These are phyloP conservation scores for Euplagia quadripunctaria DNA, from an alignment of 2,888 invertebrate genomes.

Conservation along the genomic window DNA sequence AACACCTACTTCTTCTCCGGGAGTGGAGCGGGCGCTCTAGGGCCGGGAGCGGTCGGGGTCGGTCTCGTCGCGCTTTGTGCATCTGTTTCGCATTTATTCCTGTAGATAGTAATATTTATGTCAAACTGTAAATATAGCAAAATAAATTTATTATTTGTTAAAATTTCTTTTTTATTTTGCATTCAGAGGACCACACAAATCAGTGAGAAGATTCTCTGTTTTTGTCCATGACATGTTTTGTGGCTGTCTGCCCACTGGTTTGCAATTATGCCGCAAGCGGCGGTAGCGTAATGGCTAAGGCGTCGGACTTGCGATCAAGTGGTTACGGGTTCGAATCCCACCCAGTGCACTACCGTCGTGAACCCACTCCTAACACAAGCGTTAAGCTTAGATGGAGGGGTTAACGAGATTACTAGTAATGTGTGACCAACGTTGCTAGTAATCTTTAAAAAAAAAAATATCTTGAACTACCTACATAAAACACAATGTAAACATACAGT, in stretches of 20 bases:
- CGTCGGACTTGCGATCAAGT: too few relatives aligned
- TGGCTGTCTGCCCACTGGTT: too few relatives aligned
- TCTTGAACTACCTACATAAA: not conserved
- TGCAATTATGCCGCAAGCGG: too few relatives aligned
- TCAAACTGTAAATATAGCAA: conserved; percentile 55
- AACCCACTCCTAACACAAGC: too few relatives aligned
- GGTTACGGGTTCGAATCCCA: too few relatives aligned
- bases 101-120: conserved; percentile 29
- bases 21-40: conserved; percentile 40
- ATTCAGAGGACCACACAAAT: too few relatives aligned
- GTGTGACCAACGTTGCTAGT: too few relatives aligned
- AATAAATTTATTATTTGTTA: conserved; percentile 55
- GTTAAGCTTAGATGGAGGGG: too few relatives aligned
- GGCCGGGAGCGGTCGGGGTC: conserved; percentile 16
- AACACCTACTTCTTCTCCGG: conserved; percentile 62
- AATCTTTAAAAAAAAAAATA: too few relatives aligned
- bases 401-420: too few relatives aligned
- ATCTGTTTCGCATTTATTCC: conserved; percentile 34
- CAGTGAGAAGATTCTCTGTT: not conserved
- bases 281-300: too few relatives aligned
- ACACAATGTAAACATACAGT: not conserved
- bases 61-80: conserved; percentile 27
- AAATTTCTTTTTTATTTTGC: conserved; percentile 19
- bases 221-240: not conserved
- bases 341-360: too few relatives aligned